phyloP scores from a whole-genome alignment of 2,113 vertebrate species.

The Cygnus atratus region DNA sequence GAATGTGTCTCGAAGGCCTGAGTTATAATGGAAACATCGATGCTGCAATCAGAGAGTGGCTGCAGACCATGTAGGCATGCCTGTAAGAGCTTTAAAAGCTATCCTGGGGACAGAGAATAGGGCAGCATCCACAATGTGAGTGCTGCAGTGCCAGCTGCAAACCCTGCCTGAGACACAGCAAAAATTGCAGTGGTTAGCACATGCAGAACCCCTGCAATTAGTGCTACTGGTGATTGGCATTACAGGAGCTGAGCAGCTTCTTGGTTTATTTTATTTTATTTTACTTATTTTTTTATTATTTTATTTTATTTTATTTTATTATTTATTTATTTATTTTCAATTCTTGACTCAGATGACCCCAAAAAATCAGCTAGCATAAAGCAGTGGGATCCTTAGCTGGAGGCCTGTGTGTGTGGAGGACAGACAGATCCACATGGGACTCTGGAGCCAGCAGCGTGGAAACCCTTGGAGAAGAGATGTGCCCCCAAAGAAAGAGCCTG shows the following conservation, averaged over 20 bases:
- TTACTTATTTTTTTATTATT: no score
- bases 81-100: neutral
- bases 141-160: neutral
- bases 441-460: neutral
- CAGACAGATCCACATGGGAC: no score
- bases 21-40: neutral
- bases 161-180: neutral
- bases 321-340: neutral
- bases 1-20: neutral
- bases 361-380: neutral
- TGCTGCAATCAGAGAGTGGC: neutral
- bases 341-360: neutral
- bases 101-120: neutral
- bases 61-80: neutral
- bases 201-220: neutral
- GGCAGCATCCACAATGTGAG: neutral
- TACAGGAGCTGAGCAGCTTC: neutral
- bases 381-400: neutral
- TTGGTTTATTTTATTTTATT: no score
- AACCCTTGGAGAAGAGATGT: neutral
- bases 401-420: fast-evolving
- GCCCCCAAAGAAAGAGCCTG: fast-evolving
- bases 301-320: no score
- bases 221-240: neutral
- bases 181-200: neutral